Conservation (phyloP, 2,797 vertebrate species). For the Toxotes lorentzi region DNA sequence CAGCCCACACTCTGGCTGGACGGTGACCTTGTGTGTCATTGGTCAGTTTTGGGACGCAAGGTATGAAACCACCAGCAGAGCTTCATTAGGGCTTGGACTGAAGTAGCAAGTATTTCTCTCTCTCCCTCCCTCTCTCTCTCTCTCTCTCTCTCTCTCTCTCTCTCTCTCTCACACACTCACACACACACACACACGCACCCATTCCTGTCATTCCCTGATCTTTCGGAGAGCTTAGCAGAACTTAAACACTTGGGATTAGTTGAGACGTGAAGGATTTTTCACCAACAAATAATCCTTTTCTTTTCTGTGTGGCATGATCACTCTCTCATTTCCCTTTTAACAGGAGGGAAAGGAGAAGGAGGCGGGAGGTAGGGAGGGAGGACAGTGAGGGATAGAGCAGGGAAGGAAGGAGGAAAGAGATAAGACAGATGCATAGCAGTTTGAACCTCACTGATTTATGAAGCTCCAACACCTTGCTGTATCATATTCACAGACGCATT, state of each 20-base stretch:
- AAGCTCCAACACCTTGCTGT: background rate
- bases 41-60: constrained; percentile 64
- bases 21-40: constrained; percentile 70
- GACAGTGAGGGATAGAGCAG: constrained; percentile 14
- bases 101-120: constrained; percentile 26
- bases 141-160: too few species aligned
- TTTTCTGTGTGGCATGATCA: constrained; percentile 53
- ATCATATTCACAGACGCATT: too few species aligned
- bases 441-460: background rate
- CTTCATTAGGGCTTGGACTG: constrained; percentile 41
- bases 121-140: too few species aligned
- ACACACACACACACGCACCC: background rate
- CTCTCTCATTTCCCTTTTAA: constrained; percentile 34
- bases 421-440: constrained; percentile 8
- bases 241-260: constrained; percentile 75
- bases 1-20: constrained; percentile 69
- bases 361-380: background rate
- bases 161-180: background rate
- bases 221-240: constrained; percentile 65
- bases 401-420: background rate
- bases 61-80: constrained; percentile 68
- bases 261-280: constrained; percentile 68
- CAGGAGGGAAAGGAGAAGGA: constrained; percentile 15
- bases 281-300: constrained; percentile 71
- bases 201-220: constrained; percentile 48